These are phyloP conservation scores for Otus sunia DNA, from an alignment of 2,113 vertebrate genomes.

Conservation along the genomic window DNA sequence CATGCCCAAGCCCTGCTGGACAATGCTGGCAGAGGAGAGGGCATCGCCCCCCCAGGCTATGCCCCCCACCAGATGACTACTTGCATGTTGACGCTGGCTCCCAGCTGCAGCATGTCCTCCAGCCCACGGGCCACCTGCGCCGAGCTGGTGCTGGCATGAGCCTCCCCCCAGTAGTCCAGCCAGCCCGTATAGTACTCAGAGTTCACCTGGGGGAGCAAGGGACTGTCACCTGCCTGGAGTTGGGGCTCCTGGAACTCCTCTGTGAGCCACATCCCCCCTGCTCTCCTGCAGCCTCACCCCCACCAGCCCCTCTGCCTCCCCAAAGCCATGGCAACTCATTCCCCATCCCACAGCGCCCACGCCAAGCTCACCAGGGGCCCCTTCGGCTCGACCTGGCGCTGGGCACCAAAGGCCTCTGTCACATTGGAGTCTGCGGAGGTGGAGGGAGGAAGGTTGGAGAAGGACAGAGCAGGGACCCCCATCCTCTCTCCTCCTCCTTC, in stretches of 20 bases:
- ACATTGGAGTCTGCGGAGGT: constrained; percentile 80
- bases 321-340: rapidly evolving
- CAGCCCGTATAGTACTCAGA: constrained; percentile 97
- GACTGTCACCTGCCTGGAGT: neutral
- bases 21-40: neutral
- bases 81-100: constrained; percentile 96
- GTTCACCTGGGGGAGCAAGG: constrained; percentile 83
- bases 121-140: constrained; percentile 77
- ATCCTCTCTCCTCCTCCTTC: neutral
- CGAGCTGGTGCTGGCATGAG: constrained; percentile 75
- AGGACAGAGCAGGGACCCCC: neutral
- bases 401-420: constrained; percentile 79
- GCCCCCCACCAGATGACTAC: neutral
- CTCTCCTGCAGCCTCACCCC: neutral
- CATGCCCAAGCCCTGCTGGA: neutral
- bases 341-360: rapidly evolving
- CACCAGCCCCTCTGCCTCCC: neutral
- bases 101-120: constrained; percentile 83
- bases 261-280: neutral
- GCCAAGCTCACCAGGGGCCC: constrained; percentile 87
- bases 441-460: neutral
- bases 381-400: constrained; percentile 81
- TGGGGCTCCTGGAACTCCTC: neutral
- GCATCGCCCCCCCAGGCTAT: neutral
- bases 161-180: constrained; percentile 96